A percentile compares a stretch with the other conserved stretches of the same genome.
These are phyloP conservation scores for Mustela nigripes DNA, from an alignment of 2,113 vertebrate species.

Conservation along the genomic window DNA sequence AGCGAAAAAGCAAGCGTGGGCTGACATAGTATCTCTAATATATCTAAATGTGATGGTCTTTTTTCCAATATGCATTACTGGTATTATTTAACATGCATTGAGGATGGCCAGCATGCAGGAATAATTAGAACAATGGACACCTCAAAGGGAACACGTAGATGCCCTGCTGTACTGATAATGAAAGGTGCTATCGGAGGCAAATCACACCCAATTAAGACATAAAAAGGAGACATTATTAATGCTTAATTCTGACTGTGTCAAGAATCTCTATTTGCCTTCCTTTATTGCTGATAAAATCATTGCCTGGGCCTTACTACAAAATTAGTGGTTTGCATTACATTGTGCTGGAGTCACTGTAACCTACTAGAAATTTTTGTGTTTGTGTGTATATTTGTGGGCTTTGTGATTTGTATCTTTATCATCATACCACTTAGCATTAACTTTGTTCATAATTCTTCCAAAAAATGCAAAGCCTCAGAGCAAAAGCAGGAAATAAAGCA, in stretches of 20 bases:
- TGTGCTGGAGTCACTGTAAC: neutral
- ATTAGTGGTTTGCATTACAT: slow-evolving; percentile 29
- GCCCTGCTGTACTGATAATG: slow-evolving; percentile 60
- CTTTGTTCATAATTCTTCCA: slow-evolving; percentile 24
- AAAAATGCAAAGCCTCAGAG: slow-evolving; percentile 43
- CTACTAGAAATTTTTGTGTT: neutral
- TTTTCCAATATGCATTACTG: slow-evolving; percentile 49
- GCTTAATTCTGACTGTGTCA: slow-evolving; percentile 72
- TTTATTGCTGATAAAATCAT: slow-evolving; percentile 46
- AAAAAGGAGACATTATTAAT: slow-evolving; percentile 74
- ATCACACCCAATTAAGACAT: slow-evolving; percentile 78
- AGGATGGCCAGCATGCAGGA: slow-evolving; percentile 43
- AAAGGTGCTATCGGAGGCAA: slow-evolving; percentile 76
- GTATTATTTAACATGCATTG: slow-evolving; percentile 68
- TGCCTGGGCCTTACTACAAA: slow-evolving; percentile 59
- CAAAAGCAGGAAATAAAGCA: neutral
- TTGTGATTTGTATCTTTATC: slow-evolving; percentile 26
- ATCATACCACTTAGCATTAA: neutral
- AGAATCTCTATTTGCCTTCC: slow-evolving; percentile 68
- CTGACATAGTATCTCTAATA: slow-evolving; percentile 59
- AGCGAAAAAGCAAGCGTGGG: slow-evolving; percentile 60
- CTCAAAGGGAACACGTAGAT: slow-evolving; percentile 57
- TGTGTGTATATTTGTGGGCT: neutral
- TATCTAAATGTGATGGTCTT: neutral
- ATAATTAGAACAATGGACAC: slow-evolving; percentile 75